Conservation (phyloP, 2,888 invertebrate species). For the Thymelicus lineola region DNA sequence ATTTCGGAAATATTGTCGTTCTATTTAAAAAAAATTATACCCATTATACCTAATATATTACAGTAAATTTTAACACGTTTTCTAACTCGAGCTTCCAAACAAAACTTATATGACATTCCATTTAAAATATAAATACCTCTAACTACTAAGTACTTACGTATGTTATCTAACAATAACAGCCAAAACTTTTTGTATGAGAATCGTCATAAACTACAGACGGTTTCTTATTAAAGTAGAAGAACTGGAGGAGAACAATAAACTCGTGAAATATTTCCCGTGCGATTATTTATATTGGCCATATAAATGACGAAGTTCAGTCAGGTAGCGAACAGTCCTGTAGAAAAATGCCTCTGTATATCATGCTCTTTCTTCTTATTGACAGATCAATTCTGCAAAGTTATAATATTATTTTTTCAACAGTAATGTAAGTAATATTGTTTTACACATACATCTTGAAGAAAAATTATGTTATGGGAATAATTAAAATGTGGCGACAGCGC, state of each 20-base stretch:
- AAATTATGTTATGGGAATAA: no score
- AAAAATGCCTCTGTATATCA: neutral
- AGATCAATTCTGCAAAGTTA: no score
- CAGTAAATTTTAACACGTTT: no score
- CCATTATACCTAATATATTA: no score
- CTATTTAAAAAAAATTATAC: no score
- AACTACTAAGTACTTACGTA: neutral
- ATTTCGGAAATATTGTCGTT: no score
- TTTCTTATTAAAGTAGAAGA: conserved; percentile 33
- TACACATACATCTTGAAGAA: no score
- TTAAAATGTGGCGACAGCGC: no score
- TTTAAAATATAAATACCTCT: neutral
- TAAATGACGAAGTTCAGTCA: conserved; percentile 33
- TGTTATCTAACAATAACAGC: conserved; percentile 8
- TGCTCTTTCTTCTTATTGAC: no score
- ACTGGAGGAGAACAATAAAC: conserved; percentile 30
- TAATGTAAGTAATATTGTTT: no score
- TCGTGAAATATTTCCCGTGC: conserved; percentile 35
- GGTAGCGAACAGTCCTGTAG: conserved; percentile 21
- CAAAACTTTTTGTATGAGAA: conserved; percentile 8
- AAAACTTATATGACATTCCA: neutral
- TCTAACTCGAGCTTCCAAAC: no score
- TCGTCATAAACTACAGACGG: conserved; percentile 28
- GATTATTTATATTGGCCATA: conserved; percentile 36
- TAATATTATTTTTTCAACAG: no score